Conservation (phyloP, 1,140 invertebrate species). For the Orius laevigatus region DNA sequence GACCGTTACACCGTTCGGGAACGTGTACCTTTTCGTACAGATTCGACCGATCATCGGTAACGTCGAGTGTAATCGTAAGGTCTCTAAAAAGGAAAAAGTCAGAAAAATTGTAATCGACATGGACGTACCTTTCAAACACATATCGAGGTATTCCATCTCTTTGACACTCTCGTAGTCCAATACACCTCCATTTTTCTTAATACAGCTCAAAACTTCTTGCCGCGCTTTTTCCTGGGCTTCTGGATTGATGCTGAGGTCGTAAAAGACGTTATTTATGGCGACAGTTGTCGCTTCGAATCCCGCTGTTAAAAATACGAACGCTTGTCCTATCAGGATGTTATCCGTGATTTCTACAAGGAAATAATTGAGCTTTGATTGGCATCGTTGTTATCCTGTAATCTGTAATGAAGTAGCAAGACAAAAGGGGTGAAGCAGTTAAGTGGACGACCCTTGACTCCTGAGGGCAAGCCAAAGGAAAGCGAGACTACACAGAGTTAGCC, state of each 20-base stretch:
- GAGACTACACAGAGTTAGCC: too few relatives aligned
- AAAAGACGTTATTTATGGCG: slow-evolving; percentile 28
- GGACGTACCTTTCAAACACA: slow-evolving; percentile 34
- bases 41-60: slow-evolving; percentile 27
- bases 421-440: too few relatives aligned
- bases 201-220: slow-evolving; percentile 32
- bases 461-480: neutral
- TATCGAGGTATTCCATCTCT: slow-evolving; percentile 21
- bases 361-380: neutral
- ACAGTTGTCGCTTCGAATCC: slow-evolving; percentile 39
- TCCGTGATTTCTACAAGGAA: slow-evolving; percentile 22
- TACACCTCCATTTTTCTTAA: slow-evolving; percentile 26
- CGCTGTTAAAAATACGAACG: slow-evolving; percentile 30
- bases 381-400: too few relatives aligned
- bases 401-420: too few relatives aligned
- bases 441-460: neutral
- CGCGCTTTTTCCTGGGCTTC: slow-evolving; percentile 37
- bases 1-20: slow-evolving; percentile 29
- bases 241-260: slow-evolving; percentile 32
- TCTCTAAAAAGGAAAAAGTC: slow-evolving; percentile 29
- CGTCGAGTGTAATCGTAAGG: slow-evolving; percentile 35
- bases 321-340: slow-evolving; percentile 17
- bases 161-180: slow-evolving; percentile 20
- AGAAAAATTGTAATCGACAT: neutral
- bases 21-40: slow-evolving; percentile 29